Percentiles rank a stretch among this genome's conserved stretches.
Evolutionary conservation across 23 tunicate species (phyloP).

Genomic region (Clavelina lepadiformis): DNA sequence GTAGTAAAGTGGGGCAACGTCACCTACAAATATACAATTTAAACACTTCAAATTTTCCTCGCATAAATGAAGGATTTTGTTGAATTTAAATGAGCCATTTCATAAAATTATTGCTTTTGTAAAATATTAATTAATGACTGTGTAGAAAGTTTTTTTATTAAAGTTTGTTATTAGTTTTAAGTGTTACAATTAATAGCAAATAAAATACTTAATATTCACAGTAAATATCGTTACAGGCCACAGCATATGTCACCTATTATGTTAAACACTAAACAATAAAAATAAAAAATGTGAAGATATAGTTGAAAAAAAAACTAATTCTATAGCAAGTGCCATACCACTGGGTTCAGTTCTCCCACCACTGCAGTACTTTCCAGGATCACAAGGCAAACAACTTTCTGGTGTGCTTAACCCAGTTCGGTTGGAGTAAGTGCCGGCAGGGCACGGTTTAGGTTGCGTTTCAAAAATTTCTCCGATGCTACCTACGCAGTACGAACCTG

Average conservation of each 20-base stretch:
- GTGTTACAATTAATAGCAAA: no score
- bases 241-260: no score
- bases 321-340: constrained; percentile 39
- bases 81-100: no score
- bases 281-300: no score
- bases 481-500: constrained; percentile 74
- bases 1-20: constrained; percentile 38
- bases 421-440: constrained; percentile 79
- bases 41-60: background rate
- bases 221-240: no score
- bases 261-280: no score
- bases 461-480: constrained; percentile 21
- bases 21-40: constrained; percentile 19
- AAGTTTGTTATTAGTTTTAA: no score
- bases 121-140: no score
- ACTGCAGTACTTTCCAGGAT: constrained; percentile 64
- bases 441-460: constrained; percentile 33
- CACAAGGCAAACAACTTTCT: constrained; percentile 59
- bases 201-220: no score
- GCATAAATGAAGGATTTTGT: background rate
- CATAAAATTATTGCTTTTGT: no score
- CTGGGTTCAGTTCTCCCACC: constrained; percentile 33
- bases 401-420: constrained; percentile 43
- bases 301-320: no score
- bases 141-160: no score